These are phyloP conservation scores for Deilephila porcellus DNA, from an alignment of 2,888 invertebrate genomes.

Conservation along the genomic window DNA sequence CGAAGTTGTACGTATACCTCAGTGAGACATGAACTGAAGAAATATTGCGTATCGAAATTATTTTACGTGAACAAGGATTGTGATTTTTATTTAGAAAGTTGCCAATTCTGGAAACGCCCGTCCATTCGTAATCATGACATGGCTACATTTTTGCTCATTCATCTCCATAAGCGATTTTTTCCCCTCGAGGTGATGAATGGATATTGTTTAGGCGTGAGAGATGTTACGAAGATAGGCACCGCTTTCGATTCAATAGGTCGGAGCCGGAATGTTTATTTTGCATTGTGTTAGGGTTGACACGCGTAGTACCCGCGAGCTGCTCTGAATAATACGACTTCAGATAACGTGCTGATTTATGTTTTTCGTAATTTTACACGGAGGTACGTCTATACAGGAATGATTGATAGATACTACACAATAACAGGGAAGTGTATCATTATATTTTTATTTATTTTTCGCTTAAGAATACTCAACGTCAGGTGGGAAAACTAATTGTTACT, in stretches of 20 bases:
- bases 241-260: slow-evolving; percentile 46
- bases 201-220: slow-evolving; percentile 56
- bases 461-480: too few species aligned
- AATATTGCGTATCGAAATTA: slow-evolving; percentile 39
- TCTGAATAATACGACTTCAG: neutral
- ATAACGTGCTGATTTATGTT: slow-evolving; percentile 4
- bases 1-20: slow-evolving; percentile 32
- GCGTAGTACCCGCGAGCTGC: neutral
- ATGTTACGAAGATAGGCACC: slow-evolving; percentile 50
- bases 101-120: slow-evolving; percentile 40
- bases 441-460: too few species aligned
- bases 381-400: neutral
- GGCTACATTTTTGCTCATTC: slow-evolving; percentile 53
- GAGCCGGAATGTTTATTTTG: slow-evolving; percentile 56
- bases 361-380: neutral
- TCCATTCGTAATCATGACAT: slow-evolving; percentile 50
- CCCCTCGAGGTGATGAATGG: slow-evolving; percentile 56
- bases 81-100: slow-evolving; percentile 32
- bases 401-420: neutral
- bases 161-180: slow-evolving; percentile 53
- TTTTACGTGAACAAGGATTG: neutral
- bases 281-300: slow-evolving; percentile 35
- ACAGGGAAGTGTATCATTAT: neutral
- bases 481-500: neutral
- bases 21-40: slow-evolving; percentile 40